Evolutionary conservation across 2,888 invertebrate genomes (phyloP).

Genomic region (Brachyopa scutellaris): DNA sequence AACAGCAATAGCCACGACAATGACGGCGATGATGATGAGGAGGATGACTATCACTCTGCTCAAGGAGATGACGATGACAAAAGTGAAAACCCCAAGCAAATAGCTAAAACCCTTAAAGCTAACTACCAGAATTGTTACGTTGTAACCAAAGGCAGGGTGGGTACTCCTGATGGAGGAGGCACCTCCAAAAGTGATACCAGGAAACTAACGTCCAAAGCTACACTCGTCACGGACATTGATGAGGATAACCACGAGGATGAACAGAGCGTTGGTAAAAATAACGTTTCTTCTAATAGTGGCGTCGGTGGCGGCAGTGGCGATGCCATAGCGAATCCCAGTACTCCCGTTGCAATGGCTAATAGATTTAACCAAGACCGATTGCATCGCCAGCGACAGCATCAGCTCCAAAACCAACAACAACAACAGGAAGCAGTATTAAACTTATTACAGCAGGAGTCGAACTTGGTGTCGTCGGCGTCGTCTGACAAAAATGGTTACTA

Average conservation of each 20-base stretch:
- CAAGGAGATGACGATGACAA: slow-evolving; percentile 49
- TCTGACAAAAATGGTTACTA: slow-evolving; percentile 35
- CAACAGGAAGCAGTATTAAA: slow-evolving; percentile 67
- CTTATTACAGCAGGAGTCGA: slow-evolving; percentile 73
- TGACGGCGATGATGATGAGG: slow-evolving; percentile 43
- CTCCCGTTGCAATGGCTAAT: slow-evolving; percentile 37
- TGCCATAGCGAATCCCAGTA: slow-evolving; percentile 30
- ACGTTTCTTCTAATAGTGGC: slow-evolving; percentile 22
- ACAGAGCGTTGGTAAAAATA: slow-evolving; percentile 4
- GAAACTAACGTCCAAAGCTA: slow-evolving; percentile 48
- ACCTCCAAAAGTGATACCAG: slow-evolving; percentile 38
- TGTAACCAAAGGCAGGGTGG: slow-evolving; percentile 12
- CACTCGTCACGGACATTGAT: slow-evolving; percentile 39
- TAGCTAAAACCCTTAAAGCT: slow-evolving; percentile 49
- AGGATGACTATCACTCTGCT: slow-evolving; percentile 31
- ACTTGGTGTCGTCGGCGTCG: slow-evolving; percentile 69
- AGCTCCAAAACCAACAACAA: slow-evolving; percentile 66
- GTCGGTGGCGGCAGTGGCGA: slow-evolving; percentile 10
- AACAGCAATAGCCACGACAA: slow-evolving; percentile 20
- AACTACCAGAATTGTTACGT: slow-evolving; percentile 52
- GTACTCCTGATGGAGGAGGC: not conserved
- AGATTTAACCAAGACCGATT: slow-evolving; percentile 49
- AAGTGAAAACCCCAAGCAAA: slow-evolving; percentile 64
- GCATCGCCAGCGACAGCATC: slow-evolving; percentile 25
- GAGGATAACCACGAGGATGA: not conserved